These are phyloP conservation scores for Cephus nigrinus DNA, from an alignment of 2,888 invertebrate species.

Conservation along the genomic window DNA sequence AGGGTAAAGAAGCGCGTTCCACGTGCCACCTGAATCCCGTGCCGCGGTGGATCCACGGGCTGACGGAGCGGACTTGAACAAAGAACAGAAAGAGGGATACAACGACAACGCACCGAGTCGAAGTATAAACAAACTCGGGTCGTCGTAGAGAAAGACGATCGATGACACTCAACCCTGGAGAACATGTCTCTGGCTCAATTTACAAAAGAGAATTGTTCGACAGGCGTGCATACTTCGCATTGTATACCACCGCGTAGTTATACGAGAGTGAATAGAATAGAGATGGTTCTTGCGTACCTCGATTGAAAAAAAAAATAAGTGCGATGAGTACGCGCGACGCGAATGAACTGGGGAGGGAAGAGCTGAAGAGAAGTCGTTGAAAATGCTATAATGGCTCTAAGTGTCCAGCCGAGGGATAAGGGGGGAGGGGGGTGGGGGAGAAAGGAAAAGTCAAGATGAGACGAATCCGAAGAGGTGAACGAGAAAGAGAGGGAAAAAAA, in stretches of 20 bases:
- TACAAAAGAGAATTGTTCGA: background rate
- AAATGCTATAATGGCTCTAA: background rate
- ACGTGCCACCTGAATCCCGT: background rate
- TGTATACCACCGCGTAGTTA: background rate
- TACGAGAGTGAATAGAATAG: background rate
- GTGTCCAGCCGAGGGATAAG: background rate
- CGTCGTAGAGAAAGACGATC: background rate
- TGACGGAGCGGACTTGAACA: background rate
- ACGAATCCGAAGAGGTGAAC: slow-evolving; percentile 2
- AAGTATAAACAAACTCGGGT: background rate
- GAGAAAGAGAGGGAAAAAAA: background rate
- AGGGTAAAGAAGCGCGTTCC: background rate
- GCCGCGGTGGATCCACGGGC: too few species aligned
- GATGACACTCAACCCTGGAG: background rate
- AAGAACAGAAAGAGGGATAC: background rate
- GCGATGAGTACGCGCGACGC: background rate
- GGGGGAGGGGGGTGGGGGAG: background rate
- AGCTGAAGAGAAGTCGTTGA: background rate
- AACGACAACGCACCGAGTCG: background rate
- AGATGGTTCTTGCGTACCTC: background rate
- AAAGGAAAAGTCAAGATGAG: slow-evolving; percentile 10
- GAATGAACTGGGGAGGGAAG: background rate
- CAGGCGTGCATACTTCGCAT: background rate
- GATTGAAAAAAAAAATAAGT: background rate
- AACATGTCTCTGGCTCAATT: background rate